Percentiles rank a stretch among this genome's conserved stretches.
Evolutionary conservation across 2,113 vertebrate species (phyloP).

Genomic region (Apus apus): DNA sequence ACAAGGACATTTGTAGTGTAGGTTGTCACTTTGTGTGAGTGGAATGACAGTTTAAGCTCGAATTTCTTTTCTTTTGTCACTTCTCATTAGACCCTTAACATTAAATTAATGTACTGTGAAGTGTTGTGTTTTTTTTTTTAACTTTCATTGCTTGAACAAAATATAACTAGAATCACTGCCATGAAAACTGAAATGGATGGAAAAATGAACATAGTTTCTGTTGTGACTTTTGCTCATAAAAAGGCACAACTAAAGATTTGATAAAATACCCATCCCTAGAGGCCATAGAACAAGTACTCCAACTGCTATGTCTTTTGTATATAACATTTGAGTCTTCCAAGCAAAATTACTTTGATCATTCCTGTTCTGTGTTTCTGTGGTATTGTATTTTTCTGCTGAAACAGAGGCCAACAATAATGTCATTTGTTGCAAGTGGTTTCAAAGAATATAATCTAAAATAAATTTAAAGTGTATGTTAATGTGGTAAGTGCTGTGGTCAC

Average conservation of each 20-base stretch:
- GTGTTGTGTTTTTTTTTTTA: not conserved
- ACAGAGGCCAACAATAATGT: not conserved
- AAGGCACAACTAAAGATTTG: not conserved
- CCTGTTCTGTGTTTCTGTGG: not conserved
- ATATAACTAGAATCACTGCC: not conserved
- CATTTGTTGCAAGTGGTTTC: not conserved
- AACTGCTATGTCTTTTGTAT: not conserved
- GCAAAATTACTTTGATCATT: not conserved
- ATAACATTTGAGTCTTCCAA: not conserved
- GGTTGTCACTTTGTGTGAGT: conserved; percentile 11
- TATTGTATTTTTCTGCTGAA: not conserved
- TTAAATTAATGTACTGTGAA: conserved; percentile 39
- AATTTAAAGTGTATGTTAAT: not conserved
- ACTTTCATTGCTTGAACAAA: conserved; percentile 31
- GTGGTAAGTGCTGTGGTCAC: not conserved
- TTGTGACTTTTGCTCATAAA: not conserved
- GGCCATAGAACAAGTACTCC: not conserved
- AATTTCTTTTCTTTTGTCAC: conserved; percentile 26
- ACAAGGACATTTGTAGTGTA: conserved; percentile 14
- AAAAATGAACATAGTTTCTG: not conserved
- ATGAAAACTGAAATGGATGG: conserved; percentile 39
- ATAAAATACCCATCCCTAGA: not conserved
- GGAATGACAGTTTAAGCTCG: not conserved
- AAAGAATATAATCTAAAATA: not conserved
- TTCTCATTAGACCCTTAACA: conserved; percentile 8